Evolutionary conservation across 2,113 vertebrate species (phyloP), one percentile per base, ranked within the genome.

Genomic region (Ramphastos sulfuratus): DNA sequence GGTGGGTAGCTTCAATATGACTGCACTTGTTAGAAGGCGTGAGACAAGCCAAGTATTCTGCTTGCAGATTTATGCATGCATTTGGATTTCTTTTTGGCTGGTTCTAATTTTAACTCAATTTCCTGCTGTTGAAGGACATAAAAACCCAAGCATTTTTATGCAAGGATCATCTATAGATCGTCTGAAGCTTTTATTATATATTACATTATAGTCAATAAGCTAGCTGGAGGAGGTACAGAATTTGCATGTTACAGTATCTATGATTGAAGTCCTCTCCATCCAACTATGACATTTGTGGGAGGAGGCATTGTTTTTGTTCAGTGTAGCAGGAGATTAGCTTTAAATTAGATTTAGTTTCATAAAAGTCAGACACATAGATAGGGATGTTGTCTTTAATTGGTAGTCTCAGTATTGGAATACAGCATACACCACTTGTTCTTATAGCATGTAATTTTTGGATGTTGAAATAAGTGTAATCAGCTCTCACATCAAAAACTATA

Each of bases 271-370:
- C 31, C 35, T 61, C 66, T 84, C 83, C 69, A 37, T 71, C 20
- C 61, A 85, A 3, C 78, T 90, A 67, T 35, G 83, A 48, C 50
- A 42, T 65, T 81, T 95, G 46, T 71, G 54, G 24, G 70, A 92
- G 84, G 77, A 66, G 30, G 8, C 20, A 50, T 74, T 85, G 42
- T 80, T 95, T 95, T 75, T 82, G 23, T 87, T 93, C 81, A 88
- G 31, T 69, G 28, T 83, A 94, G 65, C 82, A 91, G 75, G 66
- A 94, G 70, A 73, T 82, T 86, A 91, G 73, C 70, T 89, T 64
- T 81, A 75, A 87, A 87, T 90, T 95, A 96, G 87, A 27, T 75
- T 72, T 96, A 96, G 93, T 81, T 87, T 80, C 33, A 80, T 89
- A 65, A 80, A 92, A 85, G 90, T 92, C 88, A 87, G 28, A 44